These are phyloP conservation scores for Oreochromis grahami DNA, from an alignment of 2,797 vertebrate species.

Conservation along the genomic window DNA sequence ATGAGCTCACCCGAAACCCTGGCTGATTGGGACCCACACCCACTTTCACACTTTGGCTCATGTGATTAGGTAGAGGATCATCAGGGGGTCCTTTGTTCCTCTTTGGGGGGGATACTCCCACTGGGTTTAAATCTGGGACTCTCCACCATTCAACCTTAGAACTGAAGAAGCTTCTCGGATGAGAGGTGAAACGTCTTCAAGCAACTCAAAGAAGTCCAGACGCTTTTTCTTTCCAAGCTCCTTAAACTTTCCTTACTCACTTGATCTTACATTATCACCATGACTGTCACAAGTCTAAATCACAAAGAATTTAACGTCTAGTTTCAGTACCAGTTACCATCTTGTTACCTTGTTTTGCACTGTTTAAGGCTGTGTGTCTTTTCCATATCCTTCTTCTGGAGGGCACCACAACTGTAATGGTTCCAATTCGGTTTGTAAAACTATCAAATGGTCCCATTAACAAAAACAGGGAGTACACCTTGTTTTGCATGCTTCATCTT, in stretches of 20 bases:
- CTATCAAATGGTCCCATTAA: not conserved
- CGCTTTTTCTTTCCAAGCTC: too few species aligned
- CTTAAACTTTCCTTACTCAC: not conserved
- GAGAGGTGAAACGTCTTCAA: too few species aligned
- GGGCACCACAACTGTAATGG: not conserved
- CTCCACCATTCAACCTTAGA: too few species aligned
- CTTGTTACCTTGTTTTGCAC: not conserved
- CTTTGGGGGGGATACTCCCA: too few species aligned
- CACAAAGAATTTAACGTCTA: rapidly evolving
- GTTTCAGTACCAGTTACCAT: not conserved
- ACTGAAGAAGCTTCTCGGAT: too few species aligned
- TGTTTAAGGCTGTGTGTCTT: rapidly evolving
- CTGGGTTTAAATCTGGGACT: too few species aligned
- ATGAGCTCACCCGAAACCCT: too few species aligned
- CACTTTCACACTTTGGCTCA: too few species aligned
- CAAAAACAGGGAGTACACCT: not conserved
- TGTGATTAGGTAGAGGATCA: too few species aligned
- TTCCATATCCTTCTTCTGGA: not conserved
- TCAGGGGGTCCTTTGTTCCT: too few species aligned
- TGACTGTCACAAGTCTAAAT: not conserved
- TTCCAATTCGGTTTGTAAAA: not conserved
- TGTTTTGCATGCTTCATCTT: not conserved
- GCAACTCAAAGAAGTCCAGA: too few species aligned
- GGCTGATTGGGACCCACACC: too few species aligned
- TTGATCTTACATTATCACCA: not conserved